A percentile compares a stretch with the other conserved stretches of the same genome.
Conservation (phyloP, 2,797 vertebrate genomes). For the Falco cherrug region DNA sequence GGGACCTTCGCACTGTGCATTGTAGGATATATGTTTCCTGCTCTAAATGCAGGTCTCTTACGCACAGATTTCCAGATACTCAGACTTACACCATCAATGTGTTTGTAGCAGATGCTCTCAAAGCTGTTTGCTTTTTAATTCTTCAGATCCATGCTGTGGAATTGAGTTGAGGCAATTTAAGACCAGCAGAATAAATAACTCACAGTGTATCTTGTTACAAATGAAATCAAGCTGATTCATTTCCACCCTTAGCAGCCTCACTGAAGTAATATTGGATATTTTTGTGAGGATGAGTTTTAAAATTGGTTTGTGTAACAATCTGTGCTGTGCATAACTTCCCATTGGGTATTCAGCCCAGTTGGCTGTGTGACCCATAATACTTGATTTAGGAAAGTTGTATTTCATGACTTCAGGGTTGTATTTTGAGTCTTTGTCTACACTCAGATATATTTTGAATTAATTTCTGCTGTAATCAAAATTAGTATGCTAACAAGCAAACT, state of each 20-base stretch:
- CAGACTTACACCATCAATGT: neutral
- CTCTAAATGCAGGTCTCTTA: neutral
- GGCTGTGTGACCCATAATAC: neutral
- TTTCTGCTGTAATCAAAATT: neutral
- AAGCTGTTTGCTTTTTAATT: neutral
- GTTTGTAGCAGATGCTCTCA: neutral
- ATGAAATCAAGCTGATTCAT: neutral
- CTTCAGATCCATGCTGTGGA: neutral
- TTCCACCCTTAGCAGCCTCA: neutral
- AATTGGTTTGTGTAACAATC: neutral
- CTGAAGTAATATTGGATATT: neutral
- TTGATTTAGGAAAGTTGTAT: neutral
- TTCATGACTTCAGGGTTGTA: neutral
- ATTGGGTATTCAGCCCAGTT: neutral
- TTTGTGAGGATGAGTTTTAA: neutral
- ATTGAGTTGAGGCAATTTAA: neutral
- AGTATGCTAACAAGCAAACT: neutral
- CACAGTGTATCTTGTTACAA: neutral
- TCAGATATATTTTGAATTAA: neutral
- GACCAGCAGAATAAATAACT: neutral
- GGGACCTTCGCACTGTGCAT: neutral
- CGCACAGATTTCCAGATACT: neutral
- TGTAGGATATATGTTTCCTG: neutral
- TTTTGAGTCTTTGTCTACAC: neutral
- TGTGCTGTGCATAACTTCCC: neutral